Percentiles rank a stretch among this genome's conserved stretches.
Conservation (phyloP, 2,113 vertebrate genomes). For the Cyrtonyx montezumae region DNA sequence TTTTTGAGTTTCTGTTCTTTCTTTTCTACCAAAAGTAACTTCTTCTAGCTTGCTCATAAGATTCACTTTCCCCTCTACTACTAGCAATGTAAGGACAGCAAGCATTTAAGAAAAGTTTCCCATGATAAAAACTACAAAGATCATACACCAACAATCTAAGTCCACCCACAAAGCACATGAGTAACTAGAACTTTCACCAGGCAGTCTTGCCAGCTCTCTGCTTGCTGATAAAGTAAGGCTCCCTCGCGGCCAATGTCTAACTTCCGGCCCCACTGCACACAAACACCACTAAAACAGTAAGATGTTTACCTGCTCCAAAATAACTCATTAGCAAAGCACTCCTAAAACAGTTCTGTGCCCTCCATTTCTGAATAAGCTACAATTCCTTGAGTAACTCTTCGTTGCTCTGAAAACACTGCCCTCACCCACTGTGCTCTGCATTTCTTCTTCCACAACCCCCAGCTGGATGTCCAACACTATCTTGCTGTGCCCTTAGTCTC, state of each 20-base stretch:
- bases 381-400: neutral
- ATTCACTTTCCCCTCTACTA: neutral
- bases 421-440: neutral
- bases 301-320: neutral
- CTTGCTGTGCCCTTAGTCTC: neutral
- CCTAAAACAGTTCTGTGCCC: neutral
- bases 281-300: neutral
- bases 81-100: neutral
- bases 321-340: neutral
- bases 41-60: neutral
- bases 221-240: neutral
- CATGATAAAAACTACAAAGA: neutral
- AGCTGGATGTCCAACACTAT: neutral
- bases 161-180: accelerated
- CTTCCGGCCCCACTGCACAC: neutral
- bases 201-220: neutral
- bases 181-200: neutral
- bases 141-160: neutral
- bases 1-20: neutral
- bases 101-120: neutral
- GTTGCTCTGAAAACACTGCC: neutral
- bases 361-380: neutral
- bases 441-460: neutral
- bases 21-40: neutral
- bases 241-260: accelerated